These are phyloP conservation scores for Coronaproctus castanopsis DNA, from an alignment of 2,888 invertebrate genomes.

Conservation along the genomic window DNA sequence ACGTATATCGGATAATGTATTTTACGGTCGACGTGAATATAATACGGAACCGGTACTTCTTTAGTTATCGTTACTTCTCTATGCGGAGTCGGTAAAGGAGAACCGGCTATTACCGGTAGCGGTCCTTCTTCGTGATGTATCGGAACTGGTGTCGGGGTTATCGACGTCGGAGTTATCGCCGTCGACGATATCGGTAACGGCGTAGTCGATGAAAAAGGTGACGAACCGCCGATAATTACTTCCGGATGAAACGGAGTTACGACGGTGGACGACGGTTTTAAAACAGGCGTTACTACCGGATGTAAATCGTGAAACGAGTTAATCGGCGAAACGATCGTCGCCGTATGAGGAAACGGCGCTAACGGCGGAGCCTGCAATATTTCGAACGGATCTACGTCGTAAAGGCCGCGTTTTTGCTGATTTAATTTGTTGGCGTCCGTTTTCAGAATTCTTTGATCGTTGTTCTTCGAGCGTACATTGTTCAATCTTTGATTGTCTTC, in stretches of 20 bases:
- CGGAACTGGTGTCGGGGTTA: background rate
- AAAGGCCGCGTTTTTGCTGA: constrained; percentile 8
- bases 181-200: background rate
- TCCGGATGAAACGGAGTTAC: constrained; percentile 3
- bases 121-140: background rate
- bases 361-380: constrained; percentile 5
- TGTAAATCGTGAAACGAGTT: background rate
- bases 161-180: background rate
- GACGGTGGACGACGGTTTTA: background rate
- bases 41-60: constrained; percentile 51
- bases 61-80: constrained; percentile 54
- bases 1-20: constrained; percentile 58
- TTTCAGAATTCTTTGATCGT: background rate
- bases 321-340: background rate
- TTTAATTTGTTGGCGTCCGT: background rate
- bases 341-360: constrained; percentile 2
- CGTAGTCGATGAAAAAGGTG: background rate
- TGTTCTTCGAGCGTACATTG: background rate
- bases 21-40: constrained; percentile 34
- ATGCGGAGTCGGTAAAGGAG: constrained; percentile 29
- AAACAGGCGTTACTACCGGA: background rate
- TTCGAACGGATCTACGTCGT: constrained; percentile 3
- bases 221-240: background rate
- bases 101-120: constrained; percentile 16
- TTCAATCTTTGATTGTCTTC: background rate